Percentiles rank a stretch among this genome's conserved stretches.
Conservation (phyloP, 2,113 vertebrate species). For the Melospiza georgiana region DNA sequence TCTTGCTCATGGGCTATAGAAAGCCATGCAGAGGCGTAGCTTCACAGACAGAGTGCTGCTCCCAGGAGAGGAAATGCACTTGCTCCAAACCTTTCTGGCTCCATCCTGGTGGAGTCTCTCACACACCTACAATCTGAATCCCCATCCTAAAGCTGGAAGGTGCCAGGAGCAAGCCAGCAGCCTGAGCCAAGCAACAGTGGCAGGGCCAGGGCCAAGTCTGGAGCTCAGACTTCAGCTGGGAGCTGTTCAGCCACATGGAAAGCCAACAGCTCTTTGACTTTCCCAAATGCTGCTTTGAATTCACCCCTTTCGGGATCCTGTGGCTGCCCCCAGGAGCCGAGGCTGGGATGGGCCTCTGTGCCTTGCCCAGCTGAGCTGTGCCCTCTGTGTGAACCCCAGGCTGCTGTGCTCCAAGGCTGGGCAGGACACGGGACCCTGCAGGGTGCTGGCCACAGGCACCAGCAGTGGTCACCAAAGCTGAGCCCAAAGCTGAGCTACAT, state of each 20-base stretch:
- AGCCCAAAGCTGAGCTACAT: background rate
- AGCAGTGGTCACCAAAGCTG: background rate
- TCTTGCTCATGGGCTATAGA: background rate
- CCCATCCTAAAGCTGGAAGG: background rate
- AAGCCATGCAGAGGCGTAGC: background rate
- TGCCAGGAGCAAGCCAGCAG: background rate
- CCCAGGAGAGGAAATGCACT: background rate
- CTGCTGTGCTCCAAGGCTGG: background rate
- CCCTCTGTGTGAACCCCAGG: accelerated
- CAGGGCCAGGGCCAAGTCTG: background rate
- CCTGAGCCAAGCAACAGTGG: background rate
- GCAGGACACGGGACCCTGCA: accelerated
- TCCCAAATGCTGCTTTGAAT: background rate
- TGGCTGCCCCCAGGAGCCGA: background rate
- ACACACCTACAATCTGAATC: background rate
- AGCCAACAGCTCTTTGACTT: background rate
- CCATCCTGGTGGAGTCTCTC: background rate
- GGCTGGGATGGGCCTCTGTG: background rate
- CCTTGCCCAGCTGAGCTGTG: background rate
- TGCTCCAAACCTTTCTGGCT: background rate
- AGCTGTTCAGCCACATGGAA: background rate
- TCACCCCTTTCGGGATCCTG: background rate
- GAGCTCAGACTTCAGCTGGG: background rate
- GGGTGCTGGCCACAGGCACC: background rate
- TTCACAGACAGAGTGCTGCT: background rate